phyloP scores from a whole-genome alignment of 2,888 invertebrate species.

The Dolichomitus sp. region DNA sequence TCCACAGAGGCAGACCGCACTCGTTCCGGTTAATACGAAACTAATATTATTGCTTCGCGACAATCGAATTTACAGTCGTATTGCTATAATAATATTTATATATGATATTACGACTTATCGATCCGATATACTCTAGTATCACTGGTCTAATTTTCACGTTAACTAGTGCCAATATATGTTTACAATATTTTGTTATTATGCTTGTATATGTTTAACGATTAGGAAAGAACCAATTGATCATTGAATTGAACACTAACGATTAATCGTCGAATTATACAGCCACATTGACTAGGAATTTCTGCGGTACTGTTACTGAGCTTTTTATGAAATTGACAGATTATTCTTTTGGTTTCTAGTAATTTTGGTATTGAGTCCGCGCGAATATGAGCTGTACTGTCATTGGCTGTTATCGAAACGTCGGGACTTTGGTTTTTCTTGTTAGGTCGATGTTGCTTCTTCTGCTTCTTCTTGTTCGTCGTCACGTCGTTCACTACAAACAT shows the following conservation, averaged over 20 bases:
- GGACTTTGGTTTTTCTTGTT: slow-evolving; percentile 31
- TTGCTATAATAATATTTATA: slow-evolving; percentile 36
- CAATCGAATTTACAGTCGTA: slow-evolving; percentile 28
- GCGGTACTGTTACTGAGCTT: slow-evolving; percentile 69
- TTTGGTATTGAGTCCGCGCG: slow-evolving; percentile 52
- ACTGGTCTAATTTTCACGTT: slow-evolving; percentile 57
- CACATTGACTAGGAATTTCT: slow-evolving; percentile 72
- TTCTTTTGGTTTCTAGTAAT: slow-evolving; percentile 61
- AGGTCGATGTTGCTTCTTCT: slow-evolving; percentile 46
- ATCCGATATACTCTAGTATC: slow-evolving; percentile 61
- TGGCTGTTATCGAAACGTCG: slow-evolving; percentile 48
- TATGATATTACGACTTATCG: slow-evolving; percentile 24
- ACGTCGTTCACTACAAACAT: slow-evolving; percentile 66
- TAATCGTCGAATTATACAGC: slow-evolving; percentile 76
- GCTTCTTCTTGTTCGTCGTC: slow-evolving; percentile 56
- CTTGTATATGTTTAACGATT: slow-evolving; percentile 55
- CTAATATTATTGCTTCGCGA: slow-evolving; percentile 71
- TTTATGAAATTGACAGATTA: slow-evolving; percentile 71
- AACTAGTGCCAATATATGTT: slow-evolving; percentile 31
- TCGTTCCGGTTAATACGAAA: slow-evolving; percentile 28
- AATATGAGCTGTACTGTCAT: slow-evolving; percentile 45
- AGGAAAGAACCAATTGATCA: slow-evolving; percentile 68
- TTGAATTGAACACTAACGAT: slow-evolving; percentile 72
- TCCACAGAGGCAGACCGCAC: slow-evolving; percentile 20
- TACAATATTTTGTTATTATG: slow-evolving; percentile 31